These are phyloP conservation scores for Lophius americanus DNA, from an alignment of 2,797 vertebrate species.

Conservation along the genomic window DNA sequence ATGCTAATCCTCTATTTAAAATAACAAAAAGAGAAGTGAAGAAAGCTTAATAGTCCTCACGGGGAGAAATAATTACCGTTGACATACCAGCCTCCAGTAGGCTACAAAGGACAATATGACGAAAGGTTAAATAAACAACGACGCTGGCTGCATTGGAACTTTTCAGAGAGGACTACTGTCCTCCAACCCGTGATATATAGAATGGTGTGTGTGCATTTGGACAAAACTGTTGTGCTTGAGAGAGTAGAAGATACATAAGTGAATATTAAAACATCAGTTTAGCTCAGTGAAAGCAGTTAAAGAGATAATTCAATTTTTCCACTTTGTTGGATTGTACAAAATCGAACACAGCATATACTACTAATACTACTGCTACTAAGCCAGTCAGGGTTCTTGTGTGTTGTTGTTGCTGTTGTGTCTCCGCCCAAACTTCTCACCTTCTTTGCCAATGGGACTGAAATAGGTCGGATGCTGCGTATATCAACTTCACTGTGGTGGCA, in stretches of 20 bases:
- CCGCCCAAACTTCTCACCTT: neutral
- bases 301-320: constrained; percentile 50
- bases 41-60: constrained; percentile 33
- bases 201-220: constrained; percentile 32
- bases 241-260: constrained; percentile 30
- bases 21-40: constrained; percentile 24
- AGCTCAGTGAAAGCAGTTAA: constrained; percentile 31
- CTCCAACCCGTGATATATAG: constrained; percentile 22
- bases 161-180: constrained; percentile 1
- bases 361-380: too few relatives aligned
- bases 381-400: too few relatives aligned
- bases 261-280: constrained; percentile 34
- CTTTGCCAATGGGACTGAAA: neutral
- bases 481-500: neutral
- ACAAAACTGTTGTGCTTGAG: constrained; percentile 44
- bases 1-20: constrained; percentile 17
- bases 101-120: neutral
- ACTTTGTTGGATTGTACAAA: constrained; percentile 9
- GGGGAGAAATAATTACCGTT: constrained; percentile 28
- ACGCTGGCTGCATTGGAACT: neutral
- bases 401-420: too few relatives aligned
- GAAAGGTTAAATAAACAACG: constrained; percentile 21
- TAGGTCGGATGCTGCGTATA: neutral
- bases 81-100: constrained; percentile 4
- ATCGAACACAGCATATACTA: neutral